These are phyloP conservation scores for Luffia ferchaultella DNA, from an alignment of 2,888 invertebrate species.

Conservation along the genomic window DNA sequence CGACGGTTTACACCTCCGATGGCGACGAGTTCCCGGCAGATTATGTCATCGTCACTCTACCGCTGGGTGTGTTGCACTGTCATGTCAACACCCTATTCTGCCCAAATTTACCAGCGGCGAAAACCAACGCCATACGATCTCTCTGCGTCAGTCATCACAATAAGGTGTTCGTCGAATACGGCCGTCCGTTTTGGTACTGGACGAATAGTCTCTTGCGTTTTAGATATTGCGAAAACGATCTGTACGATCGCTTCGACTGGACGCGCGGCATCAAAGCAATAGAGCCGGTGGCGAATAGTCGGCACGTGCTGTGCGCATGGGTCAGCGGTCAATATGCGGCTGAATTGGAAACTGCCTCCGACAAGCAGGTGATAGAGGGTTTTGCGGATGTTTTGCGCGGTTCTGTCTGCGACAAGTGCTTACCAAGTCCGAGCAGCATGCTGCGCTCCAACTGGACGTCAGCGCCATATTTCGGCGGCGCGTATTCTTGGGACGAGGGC, in stretches of 20 bases:
- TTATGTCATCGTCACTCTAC: slow-evolving; percentile 80
- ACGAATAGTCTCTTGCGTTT: slow-evolving; percentile 69
- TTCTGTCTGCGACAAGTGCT: slow-evolving; percentile 64
- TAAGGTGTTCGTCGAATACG: slow-evolving; percentile 80
- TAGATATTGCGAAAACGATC: slow-evolving; percentile 64
- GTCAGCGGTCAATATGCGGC: slow-evolving; percentile 74
- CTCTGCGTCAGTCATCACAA: slow-evolving; percentile 78
- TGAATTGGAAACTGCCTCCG: slow-evolving; percentile 71
- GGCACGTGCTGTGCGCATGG: slow-evolving; percentile 75
- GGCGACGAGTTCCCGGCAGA: slow-evolving; percentile 77
- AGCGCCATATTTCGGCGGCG: slow-evolving; percentile 76
- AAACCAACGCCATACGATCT: slow-evolving; percentile 72
- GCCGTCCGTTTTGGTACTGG: slow-evolving; percentile 77
- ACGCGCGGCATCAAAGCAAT: slow-evolving; percentile 75
- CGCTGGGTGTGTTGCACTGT: slow-evolving; percentile 76
- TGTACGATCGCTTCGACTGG: slow-evolving; percentile 70
- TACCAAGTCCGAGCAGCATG: slow-evolving; percentile 74
- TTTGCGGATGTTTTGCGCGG: slow-evolving; percentile 69
- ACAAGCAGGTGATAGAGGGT: slow-evolving; percentile 71
- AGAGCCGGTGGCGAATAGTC: slow-evolving; percentile 73
- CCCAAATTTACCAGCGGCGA: slow-evolving; percentile 73
- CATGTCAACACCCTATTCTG: slow-evolving; percentile 73
- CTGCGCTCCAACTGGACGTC: slow-evolving; percentile 76
- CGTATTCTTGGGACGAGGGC: slow-evolving; percentile 69
- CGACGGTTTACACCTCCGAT: slow-evolving; percentile 71